Evolutionary conservation across 1,140 invertebrate species (phyloP).

Genomic region (Papilio polyxenes): DNA sequence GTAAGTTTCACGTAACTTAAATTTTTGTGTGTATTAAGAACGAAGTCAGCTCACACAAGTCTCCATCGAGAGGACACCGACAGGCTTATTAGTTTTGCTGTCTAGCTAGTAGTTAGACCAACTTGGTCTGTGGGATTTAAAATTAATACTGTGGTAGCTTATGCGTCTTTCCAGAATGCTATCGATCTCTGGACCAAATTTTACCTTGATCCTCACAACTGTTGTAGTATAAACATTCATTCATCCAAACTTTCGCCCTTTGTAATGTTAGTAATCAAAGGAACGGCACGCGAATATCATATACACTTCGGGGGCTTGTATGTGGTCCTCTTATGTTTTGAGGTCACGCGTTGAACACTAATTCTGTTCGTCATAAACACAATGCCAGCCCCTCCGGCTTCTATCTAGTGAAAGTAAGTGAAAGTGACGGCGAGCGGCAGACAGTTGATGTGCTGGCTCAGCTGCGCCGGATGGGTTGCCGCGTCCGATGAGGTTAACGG

Average conservation of each 20-base stretch:
- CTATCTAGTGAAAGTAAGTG: slow-evolving; percentile 14
- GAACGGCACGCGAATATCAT: background rate
- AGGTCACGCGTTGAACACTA: background rate
- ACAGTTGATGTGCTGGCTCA: background rate
- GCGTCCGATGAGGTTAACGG: background rate
- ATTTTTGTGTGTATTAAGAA: background rate
- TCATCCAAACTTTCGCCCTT: no score
- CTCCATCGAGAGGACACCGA: no score
- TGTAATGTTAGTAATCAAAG: background rate
- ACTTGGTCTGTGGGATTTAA: no score
- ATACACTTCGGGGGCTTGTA: background rate
- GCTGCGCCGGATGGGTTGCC: background rate
- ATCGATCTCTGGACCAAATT: no score
- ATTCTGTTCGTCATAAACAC: background rate
- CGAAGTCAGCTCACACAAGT: background rate
- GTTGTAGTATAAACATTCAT: no score
- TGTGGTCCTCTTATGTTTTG: background rate
- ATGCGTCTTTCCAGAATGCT: no score
- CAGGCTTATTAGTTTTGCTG: no score
- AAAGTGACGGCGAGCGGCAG: background rate
- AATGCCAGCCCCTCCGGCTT: slow-evolving; percentile 3
- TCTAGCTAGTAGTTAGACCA: no score
- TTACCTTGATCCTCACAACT: no score
- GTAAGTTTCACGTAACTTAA: background rate
- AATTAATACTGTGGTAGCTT: no score